These are phyloP conservation scores for Trissolcus japonicus DNA, from an alignment of 2,888 invertebrate species.

Conservation along the genomic window DNA sequence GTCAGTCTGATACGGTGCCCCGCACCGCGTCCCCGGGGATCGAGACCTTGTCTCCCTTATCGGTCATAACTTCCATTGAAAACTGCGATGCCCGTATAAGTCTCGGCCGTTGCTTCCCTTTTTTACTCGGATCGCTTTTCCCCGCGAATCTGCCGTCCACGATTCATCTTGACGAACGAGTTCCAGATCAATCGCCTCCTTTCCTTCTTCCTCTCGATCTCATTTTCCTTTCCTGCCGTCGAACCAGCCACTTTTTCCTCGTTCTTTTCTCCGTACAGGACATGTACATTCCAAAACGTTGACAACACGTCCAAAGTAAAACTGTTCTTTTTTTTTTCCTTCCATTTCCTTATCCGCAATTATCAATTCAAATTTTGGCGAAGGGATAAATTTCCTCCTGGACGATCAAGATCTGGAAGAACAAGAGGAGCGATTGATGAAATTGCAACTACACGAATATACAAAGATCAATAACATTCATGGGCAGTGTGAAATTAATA, in stretches of 20 bases:
- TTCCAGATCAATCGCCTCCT: constrained; percentile 12
- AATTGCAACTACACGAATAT: constrained; percentile 17
- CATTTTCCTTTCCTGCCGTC: constrained; percentile 1
- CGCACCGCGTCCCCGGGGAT: constrained; percentile 67
- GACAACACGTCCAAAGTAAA: too few species aligned
- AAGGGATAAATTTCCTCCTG: constrained; percentile 12
- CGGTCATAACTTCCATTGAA: constrained; percentile 74
- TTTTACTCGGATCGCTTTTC: constrained; percentile 41
- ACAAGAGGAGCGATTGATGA: constrained; percentile 6
- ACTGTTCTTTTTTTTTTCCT: too few species aligned
- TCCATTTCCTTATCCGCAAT: background rate
- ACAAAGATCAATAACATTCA: constrained; percentile 23
- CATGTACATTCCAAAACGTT: too few species aligned
- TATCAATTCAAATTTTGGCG: constrained; percentile 10
- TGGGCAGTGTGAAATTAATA: constrained; percentile 34
- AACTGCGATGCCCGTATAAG: constrained; percentile 59
- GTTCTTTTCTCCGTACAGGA: too few species aligned
- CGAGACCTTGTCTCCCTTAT: constrained; percentile 72
- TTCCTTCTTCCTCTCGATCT: constrained; percentile 7
- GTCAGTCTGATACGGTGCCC: constrained; percentile 68
- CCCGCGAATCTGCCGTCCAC: constrained; percentile 48
- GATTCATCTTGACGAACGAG: constrained; percentile 46
- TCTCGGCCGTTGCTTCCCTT: constrained; percentile 48
- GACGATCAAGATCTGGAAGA: constrained; percentile 1
- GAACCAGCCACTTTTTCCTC: too few species aligned